Percentiles rank a stretch among this genome's conserved stretches.
phyloP scores from a whole-genome alignment of 37 sponge, comb jelly and placozoan species.

The Ianthella basta region DNA sequence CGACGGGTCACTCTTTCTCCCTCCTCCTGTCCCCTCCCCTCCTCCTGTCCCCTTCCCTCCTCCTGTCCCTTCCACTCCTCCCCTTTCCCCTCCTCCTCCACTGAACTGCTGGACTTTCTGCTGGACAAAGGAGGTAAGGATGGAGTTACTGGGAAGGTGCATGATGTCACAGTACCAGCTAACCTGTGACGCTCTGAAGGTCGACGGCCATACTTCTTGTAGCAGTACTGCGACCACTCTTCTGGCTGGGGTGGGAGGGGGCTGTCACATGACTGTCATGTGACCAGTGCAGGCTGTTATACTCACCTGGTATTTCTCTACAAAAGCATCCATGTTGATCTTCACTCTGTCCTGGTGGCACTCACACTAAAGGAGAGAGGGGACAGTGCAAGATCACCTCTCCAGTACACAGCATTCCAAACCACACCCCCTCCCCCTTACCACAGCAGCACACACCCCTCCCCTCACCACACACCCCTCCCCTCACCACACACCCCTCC shows the following conservation, averaged over 20 bases:
- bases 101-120: too few species aligned
- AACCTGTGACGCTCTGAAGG: not conserved
- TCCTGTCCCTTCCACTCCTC: not conserved
- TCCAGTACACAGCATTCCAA: not conserved
- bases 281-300: not conserved
- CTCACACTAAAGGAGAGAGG: conserved; percentile 56
- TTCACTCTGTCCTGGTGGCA: conserved; percentile 83
- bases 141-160: too few species aligned
- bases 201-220: conserved; percentile 19
- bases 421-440: not conserved
- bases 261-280: not conserved
- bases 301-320: conserved; percentile 67
- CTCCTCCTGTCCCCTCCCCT: not conserved
- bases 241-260: conserved; percentile 30
- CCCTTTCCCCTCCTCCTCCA: too few species aligned
- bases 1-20: not conserved
- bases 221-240: conserved; percentile 38
- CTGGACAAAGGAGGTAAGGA: too few species aligned
- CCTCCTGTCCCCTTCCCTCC: not conserved
- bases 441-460: too few species aligned
- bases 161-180: too few species aligned
- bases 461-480: not conserved
- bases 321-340: conserved; percentile 96
- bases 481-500: conserved; percentile 25
- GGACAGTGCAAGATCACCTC: not conserved